Conservation (phyloP, 2,888 invertebrate species). For the Stenoptilia bipunctidactyla region DNA sequence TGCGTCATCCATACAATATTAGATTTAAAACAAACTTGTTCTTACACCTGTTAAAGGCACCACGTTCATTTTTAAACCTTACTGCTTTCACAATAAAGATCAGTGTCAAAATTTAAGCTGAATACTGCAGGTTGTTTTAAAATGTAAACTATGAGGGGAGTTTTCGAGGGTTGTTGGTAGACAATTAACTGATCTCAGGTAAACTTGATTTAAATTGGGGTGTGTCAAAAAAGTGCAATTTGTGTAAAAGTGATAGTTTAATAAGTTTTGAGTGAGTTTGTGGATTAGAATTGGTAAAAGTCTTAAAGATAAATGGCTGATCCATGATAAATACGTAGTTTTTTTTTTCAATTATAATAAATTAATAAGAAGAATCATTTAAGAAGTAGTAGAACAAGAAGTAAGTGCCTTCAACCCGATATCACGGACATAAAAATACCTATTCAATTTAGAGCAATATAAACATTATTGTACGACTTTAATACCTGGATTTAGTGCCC, state of each 20-base stretch:
- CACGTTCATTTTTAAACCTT: conserved; percentile 13
- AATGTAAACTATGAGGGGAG: conserved; percentile 34
- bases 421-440: no score
- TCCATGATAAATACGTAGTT: no score
- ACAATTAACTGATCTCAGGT: conserved; percentile 61
- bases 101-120: neutral
- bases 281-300: no score
- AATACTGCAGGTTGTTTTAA: conserved; percentile 16
- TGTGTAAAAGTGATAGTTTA: conserved; percentile 17
- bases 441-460: no score
- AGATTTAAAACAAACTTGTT: conserved; percentile 21
- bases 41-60: conserved; percentile 1
- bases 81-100: conserved; percentile 7
- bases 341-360: no score
- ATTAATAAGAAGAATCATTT: no score
- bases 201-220: conserved; percentile 43
- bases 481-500: no score
- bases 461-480: no score
- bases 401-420: no score
- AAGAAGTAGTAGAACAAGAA: no score
- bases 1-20: conserved; percentile 43
- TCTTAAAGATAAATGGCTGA: no score
- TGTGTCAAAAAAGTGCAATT: conserved; percentile 26
- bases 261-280: conserved; percentile 8
- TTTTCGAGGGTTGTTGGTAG: conserved; percentile 53